These are phyloP conservation scores for Acleris cristana DNA, from an alignment of 2,888 invertebrate genomes.

Conservation along the genomic window DNA sequence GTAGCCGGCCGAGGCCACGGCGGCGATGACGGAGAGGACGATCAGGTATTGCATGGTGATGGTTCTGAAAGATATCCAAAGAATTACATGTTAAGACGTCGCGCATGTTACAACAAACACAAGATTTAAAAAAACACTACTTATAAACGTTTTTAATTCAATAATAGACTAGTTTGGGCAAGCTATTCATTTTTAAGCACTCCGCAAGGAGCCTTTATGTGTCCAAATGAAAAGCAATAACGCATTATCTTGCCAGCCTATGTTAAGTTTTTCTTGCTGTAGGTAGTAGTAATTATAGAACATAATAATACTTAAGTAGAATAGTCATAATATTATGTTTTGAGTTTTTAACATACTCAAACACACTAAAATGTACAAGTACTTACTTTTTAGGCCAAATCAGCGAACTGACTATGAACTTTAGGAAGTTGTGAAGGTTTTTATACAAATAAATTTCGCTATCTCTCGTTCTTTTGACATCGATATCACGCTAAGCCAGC, in stretches of 20 bases:
- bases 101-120: too few relatives aligned
- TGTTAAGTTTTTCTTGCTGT: too few relatives aligned
- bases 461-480: conserved; percentile 33
- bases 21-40: conserved; percentile 60
- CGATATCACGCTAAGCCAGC: conserved; percentile 25
- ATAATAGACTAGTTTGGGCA: too few relatives aligned
- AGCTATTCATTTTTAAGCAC: too few relatives aligned
- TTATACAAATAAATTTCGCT: conserved; percentile 46
- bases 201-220: too few relatives aligned
- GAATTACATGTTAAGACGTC: not conserved
- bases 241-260: too few relatives aligned
- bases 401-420: conserved; percentile 47
- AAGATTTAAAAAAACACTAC: too few relatives aligned
- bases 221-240: too few relatives aligned
- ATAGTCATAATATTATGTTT: not conserved
- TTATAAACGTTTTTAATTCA: too few relatives aligned
- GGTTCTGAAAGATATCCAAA: conserved; percentile 44
- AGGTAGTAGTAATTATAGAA: too few relatives aligned
- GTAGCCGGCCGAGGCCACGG: conserved; percentile 58
- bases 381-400: conserved; percentile 48
- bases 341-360: not conserved
- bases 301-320: too few relatives aligned
- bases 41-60: conserved; percentile 68
- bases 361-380: not conserved
- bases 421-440: conserved; percentile 34